phyloP scores from a whole-genome alignment of 2,113 vertebrate genomes.

The Bettongia penicillata region DNA sequence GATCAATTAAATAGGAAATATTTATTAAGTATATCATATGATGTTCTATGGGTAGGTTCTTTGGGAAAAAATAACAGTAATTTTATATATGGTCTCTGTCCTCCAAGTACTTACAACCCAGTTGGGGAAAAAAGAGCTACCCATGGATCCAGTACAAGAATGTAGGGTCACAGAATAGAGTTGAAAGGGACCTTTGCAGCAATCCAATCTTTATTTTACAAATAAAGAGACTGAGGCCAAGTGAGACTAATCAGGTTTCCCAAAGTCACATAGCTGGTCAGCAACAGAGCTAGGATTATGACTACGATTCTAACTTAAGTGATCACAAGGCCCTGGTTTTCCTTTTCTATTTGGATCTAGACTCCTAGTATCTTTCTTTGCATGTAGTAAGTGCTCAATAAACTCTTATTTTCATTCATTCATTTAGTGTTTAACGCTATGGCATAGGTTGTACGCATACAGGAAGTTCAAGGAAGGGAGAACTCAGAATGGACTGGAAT shows the following conservation, averaged over 20 bases:
- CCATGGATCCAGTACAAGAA: not conserved
- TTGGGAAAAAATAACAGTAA: not conserved
- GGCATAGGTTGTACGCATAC: not conserved
- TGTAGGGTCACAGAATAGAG: not conserved
- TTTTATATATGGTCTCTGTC: not conserved
- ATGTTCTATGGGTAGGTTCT: not conserved
- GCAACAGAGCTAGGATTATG: not conserved
- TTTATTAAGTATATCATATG: too few species aligned
- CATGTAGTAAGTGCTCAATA: not conserved
- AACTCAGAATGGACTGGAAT: not conserved
- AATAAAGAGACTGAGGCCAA: not conserved
- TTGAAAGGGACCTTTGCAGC: not conserved
- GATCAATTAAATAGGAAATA: not conserved
- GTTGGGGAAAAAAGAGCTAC: not conserved
- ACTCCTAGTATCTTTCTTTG: not conserved
- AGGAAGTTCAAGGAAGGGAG: not conserved
- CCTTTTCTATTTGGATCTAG: not conserved
- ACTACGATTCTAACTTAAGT: not conserved
- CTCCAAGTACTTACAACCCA: not conserved
- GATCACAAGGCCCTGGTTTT: not conserved
- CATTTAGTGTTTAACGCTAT: not conserved
- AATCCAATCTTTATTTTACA: not conserved
- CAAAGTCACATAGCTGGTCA: not conserved
- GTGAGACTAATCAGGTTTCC: not conserved
- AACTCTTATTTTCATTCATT: not conserved